Base-by-base conservation (phyloP, 2,888 invertebrate genomes). In the Tribolium freemani region DNA sequence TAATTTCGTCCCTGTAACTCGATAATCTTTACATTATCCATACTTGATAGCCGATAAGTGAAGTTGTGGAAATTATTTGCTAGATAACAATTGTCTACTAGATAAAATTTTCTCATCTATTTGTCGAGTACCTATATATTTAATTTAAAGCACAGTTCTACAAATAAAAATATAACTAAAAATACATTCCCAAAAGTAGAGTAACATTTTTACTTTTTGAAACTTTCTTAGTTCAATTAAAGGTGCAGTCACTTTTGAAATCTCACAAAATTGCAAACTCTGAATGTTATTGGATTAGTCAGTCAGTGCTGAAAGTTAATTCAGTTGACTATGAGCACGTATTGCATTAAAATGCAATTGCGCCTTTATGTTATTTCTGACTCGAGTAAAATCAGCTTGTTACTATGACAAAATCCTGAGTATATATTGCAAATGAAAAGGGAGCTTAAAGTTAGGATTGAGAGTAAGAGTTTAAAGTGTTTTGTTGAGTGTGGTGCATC, bases 261-360 rank as follows among this genome's bases (percentile, higher is more conserved):
- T 8, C 3, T 10, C n/a, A 13, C 13, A 11, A 57, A 38, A 57
- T 57, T 57, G 56, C 38, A 31, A 31, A 57, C 11, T 31, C 56
- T 11, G 6, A n/a, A 16, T 48, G 11, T 48, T 57, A 57, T 57
- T 57, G 31, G n/a, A 38, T 45, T 44, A 45, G 58, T 58, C 58
- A 58, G 58, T 58, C 58, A 61, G 10, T 6, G 48, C 21, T 48
- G 46, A 48, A 44, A 48, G 21, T 46, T 61, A 61, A 61, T 61
- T 61, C 26, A 11, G 21, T 46, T 61, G 5, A 21, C 48, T 44
- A 61, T 61, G 26, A 61, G 26, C 60, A 61, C 60, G 60, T 61
- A 61, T 61, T 61, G 60, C 60, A 61, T 61, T 61, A 61, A 61
- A 48, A 48, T 61, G 60, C 60, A 61, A 61, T 45, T 48, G 46